Evolutionary conservation across 2,113 vertebrate species (phyloP).

Genomic region (Balaenoptera acutorostrata): DNA sequence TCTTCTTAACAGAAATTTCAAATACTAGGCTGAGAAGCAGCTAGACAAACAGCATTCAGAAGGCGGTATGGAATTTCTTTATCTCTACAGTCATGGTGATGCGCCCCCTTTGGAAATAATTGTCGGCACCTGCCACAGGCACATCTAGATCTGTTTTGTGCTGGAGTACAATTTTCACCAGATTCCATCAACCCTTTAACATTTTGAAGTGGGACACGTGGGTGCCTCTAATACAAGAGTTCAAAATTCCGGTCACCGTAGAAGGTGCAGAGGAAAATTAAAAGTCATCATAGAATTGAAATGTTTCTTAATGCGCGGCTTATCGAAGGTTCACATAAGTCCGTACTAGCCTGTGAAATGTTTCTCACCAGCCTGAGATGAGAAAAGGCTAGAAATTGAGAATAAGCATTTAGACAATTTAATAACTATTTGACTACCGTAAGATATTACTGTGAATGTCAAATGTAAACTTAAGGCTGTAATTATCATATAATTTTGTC

Average conservation of each 20-base stretch:
- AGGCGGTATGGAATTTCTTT: not conserved
- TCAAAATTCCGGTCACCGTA: not conserved
- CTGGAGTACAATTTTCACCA: not conserved
- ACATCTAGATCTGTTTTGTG: accelerated
- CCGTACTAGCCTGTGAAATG: no score
- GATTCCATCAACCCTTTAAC: not conserved
- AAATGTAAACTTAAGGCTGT: not conserved
- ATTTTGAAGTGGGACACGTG: not conserved
- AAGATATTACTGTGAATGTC: not conserved
- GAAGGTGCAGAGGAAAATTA: not conserved
- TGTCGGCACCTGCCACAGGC: not conserved
- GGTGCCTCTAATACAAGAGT: not conserved
- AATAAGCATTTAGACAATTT: not conserved
- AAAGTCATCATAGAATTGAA: not conserved
- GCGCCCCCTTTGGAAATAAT: not conserved
- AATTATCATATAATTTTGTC: not conserved
- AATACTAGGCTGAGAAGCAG: not conserved
- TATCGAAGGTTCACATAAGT: no score
- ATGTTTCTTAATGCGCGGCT: not conserved
- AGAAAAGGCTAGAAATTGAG: not conserved
- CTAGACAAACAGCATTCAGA: not conserved
- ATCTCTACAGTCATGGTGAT: accelerated
- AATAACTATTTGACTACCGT: not conserved
- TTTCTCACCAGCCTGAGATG: not conserved
- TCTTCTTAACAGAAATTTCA: not conserved